These are phyloP conservation scores for Tyrannus savana DNA, from an alignment of 2,113 vertebrate species.

Conservation along the genomic window DNA sequence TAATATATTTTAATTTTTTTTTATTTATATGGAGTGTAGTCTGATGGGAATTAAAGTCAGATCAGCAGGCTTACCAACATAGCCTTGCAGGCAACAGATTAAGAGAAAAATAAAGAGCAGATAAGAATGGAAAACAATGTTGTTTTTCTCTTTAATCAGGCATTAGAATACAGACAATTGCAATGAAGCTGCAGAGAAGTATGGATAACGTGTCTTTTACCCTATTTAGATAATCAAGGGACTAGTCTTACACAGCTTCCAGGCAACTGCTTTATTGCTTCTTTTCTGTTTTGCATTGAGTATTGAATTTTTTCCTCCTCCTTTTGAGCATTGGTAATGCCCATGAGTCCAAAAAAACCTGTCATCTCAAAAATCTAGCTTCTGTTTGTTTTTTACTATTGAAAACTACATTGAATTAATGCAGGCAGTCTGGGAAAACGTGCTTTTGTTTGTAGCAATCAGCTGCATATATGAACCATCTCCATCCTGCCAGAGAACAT, in stretches of 20 bases:
- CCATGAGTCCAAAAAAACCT: background rate
- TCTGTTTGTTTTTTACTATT: constrained; percentile 21
- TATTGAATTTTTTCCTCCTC: background rate
- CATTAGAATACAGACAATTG: background rate
- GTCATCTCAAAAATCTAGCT: background rate
- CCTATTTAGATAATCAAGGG: background rate
- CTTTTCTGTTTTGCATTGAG: background rate
- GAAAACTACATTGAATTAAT: background rate
- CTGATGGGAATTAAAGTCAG: background rate
- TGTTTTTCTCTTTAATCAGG: background rate
- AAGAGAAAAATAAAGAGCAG: background rate
- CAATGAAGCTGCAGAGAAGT: background rate
- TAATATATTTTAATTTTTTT: rapidly evolving
- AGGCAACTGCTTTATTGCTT: background rate
- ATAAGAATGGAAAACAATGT: background rate
- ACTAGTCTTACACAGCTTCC: background rate
- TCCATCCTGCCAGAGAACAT: background rate
- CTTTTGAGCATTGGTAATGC: background rate
- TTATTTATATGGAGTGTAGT: background rate
- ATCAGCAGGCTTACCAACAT: background rate
- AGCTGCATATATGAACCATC: background rate
- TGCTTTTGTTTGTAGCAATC: background rate
- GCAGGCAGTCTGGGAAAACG: background rate
- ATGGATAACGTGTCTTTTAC: background rate
- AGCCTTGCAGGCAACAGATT: background rate